Percentiles rank a stretch among this genome's conserved stretches.
Evolutionary conservation across 2,113 vertebrate genomes (phyloP).

Genomic region (Tonatia bakeri): DNA sequence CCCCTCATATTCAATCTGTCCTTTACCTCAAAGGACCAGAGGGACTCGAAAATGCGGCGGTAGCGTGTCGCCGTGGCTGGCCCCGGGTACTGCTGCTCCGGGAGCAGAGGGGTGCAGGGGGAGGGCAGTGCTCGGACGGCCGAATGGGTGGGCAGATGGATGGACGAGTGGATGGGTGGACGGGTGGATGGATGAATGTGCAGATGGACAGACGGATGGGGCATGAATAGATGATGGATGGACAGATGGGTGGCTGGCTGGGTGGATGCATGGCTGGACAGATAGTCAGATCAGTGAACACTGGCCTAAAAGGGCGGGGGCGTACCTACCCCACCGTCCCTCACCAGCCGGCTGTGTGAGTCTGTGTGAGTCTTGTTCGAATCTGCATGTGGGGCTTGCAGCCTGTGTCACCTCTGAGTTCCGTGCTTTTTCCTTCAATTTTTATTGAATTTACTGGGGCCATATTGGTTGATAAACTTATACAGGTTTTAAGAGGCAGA

Average conservation of each 20-base stretch:
- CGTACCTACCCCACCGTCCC: too few relatives aligned
- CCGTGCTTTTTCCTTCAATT: too few relatives aligned
- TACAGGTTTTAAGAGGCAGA: neutral
- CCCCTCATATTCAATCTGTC: constrained; percentile 59
- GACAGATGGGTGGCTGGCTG: too few relatives aligned
- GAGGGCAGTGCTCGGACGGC: neutral
- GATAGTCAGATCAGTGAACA: too few relatives aligned
- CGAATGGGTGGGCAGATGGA: too few relatives aligned
- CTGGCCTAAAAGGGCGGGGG: neutral
- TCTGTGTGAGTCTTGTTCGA: neutral
- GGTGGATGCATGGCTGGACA: neutral
- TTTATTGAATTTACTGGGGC: too few relatives aligned
- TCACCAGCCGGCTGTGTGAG: neutral
- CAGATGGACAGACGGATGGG: too few relatives aligned
- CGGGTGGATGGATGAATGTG: neutral
- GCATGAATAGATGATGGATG: too few relatives aligned
- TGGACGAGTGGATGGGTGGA: too few relatives aligned
- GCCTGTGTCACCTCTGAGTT: neutral
- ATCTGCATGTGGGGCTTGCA: neutral
- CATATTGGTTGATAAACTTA: too few relatives aligned
- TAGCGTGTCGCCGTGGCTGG: neutral
- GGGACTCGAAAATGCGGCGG: neutral
- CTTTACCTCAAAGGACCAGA: neutral
- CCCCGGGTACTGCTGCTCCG: too few relatives aligned
- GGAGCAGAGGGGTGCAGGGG: neutral